Conservation (phyloP, 2,888 invertebrate species). For the Ornithoptera priamus region DNA sequence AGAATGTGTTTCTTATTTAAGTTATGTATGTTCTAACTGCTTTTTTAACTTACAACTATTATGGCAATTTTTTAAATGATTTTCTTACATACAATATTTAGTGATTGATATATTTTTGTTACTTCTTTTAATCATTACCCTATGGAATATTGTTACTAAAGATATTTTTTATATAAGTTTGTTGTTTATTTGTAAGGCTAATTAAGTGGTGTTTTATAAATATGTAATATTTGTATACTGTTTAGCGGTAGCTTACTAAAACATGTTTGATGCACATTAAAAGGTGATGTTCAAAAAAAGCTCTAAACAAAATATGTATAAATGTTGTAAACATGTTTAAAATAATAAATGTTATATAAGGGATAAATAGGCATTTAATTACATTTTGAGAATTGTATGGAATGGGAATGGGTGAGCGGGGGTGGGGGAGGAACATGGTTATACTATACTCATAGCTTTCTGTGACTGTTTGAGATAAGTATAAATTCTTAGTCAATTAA, state of each 20-base stretch:
- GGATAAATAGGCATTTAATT: background rate
- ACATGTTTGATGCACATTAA: too few species aligned
- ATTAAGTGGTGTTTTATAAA: too few species aligned
- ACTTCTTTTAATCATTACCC: background rate
- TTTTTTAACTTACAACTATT: background rate
- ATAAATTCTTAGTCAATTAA: slow-evolving; percentile 1
- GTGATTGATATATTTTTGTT: background rate
- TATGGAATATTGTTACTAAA: background rate
- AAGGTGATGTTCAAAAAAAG: too few species aligned
- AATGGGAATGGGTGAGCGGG: too few species aligned
- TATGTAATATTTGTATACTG: too few species aligned
- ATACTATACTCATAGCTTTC: background rate
- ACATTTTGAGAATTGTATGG: background rate
- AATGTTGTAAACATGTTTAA: too few species aligned
- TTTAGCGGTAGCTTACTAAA: too few species aligned
- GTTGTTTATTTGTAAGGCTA: background rate
- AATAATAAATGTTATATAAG: too few species aligned
- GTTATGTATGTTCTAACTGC: background rate
- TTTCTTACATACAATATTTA: background rate
- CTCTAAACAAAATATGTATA: too few species aligned
- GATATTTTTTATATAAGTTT: background rate
- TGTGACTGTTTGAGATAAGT: background rate
- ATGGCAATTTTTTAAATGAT: background rate
- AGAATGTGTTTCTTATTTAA: background rate
- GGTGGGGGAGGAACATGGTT: too few species aligned